These are phyloP conservation scores for Rhinoderma darwinii DNA, from an alignment of 2,113 vertebrate genomes.

Conservation along the genomic window DNA sequence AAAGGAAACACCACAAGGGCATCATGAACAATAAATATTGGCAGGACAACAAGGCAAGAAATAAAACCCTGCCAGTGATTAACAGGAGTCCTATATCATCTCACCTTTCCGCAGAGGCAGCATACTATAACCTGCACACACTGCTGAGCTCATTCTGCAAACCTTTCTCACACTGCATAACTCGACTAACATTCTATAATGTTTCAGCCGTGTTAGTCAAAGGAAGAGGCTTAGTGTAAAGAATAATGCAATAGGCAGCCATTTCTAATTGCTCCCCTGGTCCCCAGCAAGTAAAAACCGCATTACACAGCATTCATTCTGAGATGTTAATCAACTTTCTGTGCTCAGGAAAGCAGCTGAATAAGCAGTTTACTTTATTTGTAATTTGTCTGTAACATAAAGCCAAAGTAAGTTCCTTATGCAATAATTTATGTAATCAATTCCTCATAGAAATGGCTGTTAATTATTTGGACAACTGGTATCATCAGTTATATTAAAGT, in stretches of 20 bases:
- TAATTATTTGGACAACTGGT: background rate
- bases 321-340: conserved; percentile 15
- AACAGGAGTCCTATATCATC: background rate
- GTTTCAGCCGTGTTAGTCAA: conserved; percentile 1
- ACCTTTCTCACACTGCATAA: background rate
- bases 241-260: conserved; percentile 10
- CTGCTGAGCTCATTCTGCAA: conserved; percentile 4
- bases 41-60: conserved; percentile 6
- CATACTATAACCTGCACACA: background rate
- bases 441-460: background rate
- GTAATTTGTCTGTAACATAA: background rate
- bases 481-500: background rate
- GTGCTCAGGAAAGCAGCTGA: background rate
- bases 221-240: background rate
- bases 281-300: background rate
- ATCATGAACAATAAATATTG: background rate
- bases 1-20: conserved; percentile 11
- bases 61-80: conserved; percentile 25
- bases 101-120: conserved; percentile 14
- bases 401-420: background rate
- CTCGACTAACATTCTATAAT: background rate
- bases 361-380: conserved; percentile 1
- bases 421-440: background rate
- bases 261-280: conserved; percentile 26
- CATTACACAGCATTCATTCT: background rate